A percentile compares a stretch with the other conserved stretches of the same genome.
Conservation (phyloP, 2,113 vertebrate species). For the Dromiciops gliroides region DNA sequence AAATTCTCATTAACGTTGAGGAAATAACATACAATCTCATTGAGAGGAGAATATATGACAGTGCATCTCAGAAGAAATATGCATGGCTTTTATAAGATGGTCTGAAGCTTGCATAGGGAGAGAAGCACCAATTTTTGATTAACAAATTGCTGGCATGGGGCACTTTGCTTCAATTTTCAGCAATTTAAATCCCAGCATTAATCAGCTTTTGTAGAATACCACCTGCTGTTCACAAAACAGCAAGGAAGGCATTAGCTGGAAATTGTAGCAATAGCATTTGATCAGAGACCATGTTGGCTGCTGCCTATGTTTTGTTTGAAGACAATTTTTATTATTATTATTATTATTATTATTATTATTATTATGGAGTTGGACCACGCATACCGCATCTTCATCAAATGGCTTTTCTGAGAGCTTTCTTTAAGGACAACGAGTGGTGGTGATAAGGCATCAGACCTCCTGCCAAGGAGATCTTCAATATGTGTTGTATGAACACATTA, state of each 20-base stretch:
- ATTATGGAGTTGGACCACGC: constrained; percentile 7
- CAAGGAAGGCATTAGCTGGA: constrained; percentile 20
- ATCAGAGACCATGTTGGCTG: constrained; percentile 25
- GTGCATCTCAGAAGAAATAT: constrained; percentile 40
- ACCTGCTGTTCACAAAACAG: constrained; percentile 14
- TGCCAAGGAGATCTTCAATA: constrained; percentile 15
- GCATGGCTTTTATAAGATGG: constrained; percentile 29
- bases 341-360: constrained; percentile 12
- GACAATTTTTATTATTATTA: not conserved
- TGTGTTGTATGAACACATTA: not conserved
- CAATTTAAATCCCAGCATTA: constrained; percentile 59
- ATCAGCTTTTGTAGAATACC: constrained; percentile 60
- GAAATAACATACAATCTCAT: not conserved
- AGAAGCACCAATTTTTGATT: constrained; percentile 60
- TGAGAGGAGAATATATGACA: constrained; percentile 11
- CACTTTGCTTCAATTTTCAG: constrained; percentile 52
- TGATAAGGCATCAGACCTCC: not conserved
- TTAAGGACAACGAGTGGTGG: constrained; percentile 31
- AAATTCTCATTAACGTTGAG: constrained; percentile 20
- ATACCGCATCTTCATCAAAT: constrained; percentile 37
- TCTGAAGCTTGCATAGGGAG: constrained; percentile 6
- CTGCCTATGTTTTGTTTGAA: constrained; percentile 38
- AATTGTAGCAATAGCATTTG: constrained; percentile 9
- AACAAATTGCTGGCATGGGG: constrained; percentile 52
- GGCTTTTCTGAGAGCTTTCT: constrained; percentile 23